These are phyloP conservation scores for Terebella lapidaria DNA, from an alignment of 2,888 invertebrate species.

Conservation along the genomic window DNA sequence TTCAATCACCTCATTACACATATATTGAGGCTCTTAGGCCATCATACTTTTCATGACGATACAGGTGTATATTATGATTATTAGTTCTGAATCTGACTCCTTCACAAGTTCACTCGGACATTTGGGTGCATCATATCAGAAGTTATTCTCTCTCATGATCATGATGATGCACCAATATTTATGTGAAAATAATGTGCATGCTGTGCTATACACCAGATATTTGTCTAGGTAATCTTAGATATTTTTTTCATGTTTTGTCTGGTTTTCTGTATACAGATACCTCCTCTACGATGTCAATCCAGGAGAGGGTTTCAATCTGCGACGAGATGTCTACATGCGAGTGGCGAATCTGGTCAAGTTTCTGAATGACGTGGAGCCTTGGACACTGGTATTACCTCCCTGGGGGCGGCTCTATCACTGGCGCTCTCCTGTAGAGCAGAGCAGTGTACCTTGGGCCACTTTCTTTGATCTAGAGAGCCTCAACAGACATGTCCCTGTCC, in stretches of 20 bases:
- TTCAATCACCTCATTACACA: too few species aligned
- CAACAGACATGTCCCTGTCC: conserved; percentile 72
- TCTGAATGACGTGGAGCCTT: conserved; percentile 57
- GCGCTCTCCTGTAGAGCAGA: conserved; percentile 59
- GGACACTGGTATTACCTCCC: conserved; percentile 76
- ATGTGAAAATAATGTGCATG: too few species aligned
- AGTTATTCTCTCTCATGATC: too few species aligned
- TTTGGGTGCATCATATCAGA: too few species aligned
- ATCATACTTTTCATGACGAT: too few species aligned
- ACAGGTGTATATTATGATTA: too few species aligned
- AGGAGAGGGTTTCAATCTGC: conserved; percentile 92
- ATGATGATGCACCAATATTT: too few species aligned
- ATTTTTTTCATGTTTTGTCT: background rate
- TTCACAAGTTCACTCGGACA: too few species aligned
- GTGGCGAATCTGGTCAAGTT: conserved; percentile 76
- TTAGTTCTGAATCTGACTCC: too few species aligned
- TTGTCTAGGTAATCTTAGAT: too few species aligned
- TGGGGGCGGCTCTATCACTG: conserved; percentile 87
- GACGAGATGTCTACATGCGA: conserved; percentile 92
- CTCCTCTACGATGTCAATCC: conserved; percentile 91
- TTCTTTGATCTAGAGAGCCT: conserved; percentile 84
- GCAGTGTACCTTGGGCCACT: conserved; percentile 69
- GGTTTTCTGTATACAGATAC: conserved; percentile 56
- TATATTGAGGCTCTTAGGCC: too few species aligned
- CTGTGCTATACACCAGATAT: too few species aligned